Evolutionary conservation across 2,888 invertebrate species (phyloP).

Genomic region (Drosophila neutralis): DNA sequence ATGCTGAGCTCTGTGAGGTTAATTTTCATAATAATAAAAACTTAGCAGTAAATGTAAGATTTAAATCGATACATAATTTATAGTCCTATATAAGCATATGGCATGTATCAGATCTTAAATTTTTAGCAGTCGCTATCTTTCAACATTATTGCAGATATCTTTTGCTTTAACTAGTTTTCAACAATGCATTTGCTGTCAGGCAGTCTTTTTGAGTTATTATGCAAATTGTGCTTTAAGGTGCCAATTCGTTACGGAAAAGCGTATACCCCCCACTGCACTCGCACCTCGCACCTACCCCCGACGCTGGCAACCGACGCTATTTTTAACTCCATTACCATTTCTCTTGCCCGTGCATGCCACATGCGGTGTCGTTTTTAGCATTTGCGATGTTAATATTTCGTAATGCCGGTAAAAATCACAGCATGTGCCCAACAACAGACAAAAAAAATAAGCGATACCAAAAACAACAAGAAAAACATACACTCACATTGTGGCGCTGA

Average conservation of each 20-base stretch:
- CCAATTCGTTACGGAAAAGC: constrained; percentile 35
- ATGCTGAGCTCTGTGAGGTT: neutral
- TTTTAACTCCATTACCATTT: constrained; percentile 56
- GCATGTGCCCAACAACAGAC: constrained; percentile 53
- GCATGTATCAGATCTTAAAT: neutral
- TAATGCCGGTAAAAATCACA: constrained; percentile 77
- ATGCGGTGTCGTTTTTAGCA: constrained; percentile 53
- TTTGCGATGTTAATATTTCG: constrained; percentile 75
- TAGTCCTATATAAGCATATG: neutral
- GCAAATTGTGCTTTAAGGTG: constrained; percentile 44
- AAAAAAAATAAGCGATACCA: constrained; percentile 6
- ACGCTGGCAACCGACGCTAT: constrained; percentile 11
- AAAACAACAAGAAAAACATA: neutral
- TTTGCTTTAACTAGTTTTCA: neutral
- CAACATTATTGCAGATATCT: neutral
- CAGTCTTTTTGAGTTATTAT: constrained; percentile 13
- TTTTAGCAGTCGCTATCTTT: neutral
- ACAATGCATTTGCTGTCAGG: neutral
- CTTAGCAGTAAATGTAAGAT: neutral
- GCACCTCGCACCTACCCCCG: neutral
- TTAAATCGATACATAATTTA: neutral
- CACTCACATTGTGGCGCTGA: constrained; percentile 35
- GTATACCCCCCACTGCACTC: neutral
- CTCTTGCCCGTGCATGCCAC: constrained; percentile 49
- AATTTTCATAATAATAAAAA: neutral